Conservation (phyloP, 2,113 vertebrate genomes). For the Galeopterus variegatus region DNA sequence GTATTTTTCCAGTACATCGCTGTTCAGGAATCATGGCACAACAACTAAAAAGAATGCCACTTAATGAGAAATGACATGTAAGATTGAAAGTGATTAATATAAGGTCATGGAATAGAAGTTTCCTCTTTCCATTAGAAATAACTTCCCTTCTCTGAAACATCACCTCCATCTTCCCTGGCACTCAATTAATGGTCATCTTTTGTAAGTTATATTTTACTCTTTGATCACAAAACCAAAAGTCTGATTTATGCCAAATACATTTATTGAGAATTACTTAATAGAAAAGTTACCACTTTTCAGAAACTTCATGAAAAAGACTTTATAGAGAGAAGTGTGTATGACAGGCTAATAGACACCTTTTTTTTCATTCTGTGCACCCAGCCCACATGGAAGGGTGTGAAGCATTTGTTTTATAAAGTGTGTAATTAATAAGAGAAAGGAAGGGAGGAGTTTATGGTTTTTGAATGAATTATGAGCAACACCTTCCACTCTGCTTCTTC, state of each 20-base stretch:
- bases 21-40: slow-evolving; percentile 35
- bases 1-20: slow-evolving; percentile 74
- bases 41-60: slow-evolving; percentile 38
- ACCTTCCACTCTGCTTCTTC: slow-evolving; percentile 76
- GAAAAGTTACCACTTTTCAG: slow-evolving; percentile 27
- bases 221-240: neutral
- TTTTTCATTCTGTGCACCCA: slow-evolving; percentile 25
- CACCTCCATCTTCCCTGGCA: neutral
- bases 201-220: neutral
- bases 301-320: slow-evolving; percentile 65
- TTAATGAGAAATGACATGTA: slow-evolving; percentile 65
- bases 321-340: slow-evolving; percentile 12
- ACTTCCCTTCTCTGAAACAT: slow-evolving; percentile 53
- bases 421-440: slow-evolving; percentile 80
- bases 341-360: slow-evolving; percentile 55
- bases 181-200: neutral
- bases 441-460: slow-evolving; percentile 71
- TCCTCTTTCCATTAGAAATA: slow-evolving; percentile 72
- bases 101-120: slow-evolving; percentile 43
- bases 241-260: slow-evolving; percentile 14
- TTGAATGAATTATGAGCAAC: slow-evolving; percentile 76
- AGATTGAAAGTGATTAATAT: slow-evolving; percentile 60
- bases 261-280: slow-evolving; percentile 45
- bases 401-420: slow-evolving; percentile 75
- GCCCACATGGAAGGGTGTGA: slow-evolving; percentile 74